Percentiles rank a stretch among this genome's conserved stretches.
phyloP scores from a whole-genome alignment of 1,140 invertebrate genomes.

The Camponotus floridanus region DNA sequence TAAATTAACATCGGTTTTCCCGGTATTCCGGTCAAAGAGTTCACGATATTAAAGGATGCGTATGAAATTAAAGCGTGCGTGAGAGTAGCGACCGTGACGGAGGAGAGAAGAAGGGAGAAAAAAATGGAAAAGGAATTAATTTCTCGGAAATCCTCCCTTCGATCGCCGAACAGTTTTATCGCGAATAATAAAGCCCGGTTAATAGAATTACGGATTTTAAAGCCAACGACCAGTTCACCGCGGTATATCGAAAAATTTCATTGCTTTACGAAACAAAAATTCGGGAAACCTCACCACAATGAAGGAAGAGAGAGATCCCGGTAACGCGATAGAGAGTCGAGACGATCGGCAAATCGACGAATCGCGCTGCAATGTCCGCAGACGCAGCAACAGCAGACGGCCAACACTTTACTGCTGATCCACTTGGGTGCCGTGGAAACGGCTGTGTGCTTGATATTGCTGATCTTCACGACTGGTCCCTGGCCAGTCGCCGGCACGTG shows the following conservation, averaged over 20 bases:
- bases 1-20: slow-evolving; percentile 7
- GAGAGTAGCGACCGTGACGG: too few relatives aligned
- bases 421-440: slow-evolving; percentile 90
- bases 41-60: slow-evolving; percentile 24
- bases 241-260: slow-evolving; percentile 23
- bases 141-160: not conserved
- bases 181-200: not conserved
- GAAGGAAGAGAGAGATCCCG: not conserved
- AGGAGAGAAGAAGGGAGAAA: not conserved
- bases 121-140: not conserved
- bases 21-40: not conserved
- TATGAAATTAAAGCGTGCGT: not conserved
- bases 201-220: slow-evolving; percentile 3
- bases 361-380: slow-evolving; percentile 58
- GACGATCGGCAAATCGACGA: slow-evolving; percentile 46
- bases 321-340: slow-evolving; percentile 7
- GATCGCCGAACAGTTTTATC: not conserved
- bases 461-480: slow-evolving; percentile 86
- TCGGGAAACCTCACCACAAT: not conserved
- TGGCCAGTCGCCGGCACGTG: slow-evolving; percentile 86
- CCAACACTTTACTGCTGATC: slow-evolving; percentile 90
- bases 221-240: not conserved
- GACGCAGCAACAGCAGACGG: slow-evolving; percentile 86
- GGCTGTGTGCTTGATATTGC: slow-evolving; percentile 88
- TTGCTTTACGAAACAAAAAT: not conserved